phyloP scores from a whole-genome alignment of 2,888 invertebrate genomes.

The Crossocerus cetratus region DNA sequence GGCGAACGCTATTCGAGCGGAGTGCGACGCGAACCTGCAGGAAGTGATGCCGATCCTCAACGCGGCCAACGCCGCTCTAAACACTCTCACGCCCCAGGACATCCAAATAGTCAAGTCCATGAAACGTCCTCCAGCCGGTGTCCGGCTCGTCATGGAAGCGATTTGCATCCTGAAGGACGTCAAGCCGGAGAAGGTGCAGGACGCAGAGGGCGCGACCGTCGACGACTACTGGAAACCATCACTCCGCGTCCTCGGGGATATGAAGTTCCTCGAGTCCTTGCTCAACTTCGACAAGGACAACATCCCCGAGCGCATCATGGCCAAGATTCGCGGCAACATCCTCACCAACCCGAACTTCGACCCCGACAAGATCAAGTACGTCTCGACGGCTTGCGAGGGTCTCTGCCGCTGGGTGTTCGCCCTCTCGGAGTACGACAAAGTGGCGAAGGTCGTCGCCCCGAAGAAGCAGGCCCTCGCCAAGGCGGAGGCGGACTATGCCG shows the following conservation, averaged over 20 bases:
- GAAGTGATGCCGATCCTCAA: slow-evolving; percentile 95
- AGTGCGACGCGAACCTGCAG: slow-evolving; percentile 94
- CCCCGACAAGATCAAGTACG: slow-evolving; percentile 91
- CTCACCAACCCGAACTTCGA: slow-evolving; percentile 92
- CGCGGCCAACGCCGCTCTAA: slow-evolving; percentile 90
- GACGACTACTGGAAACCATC: slow-evolving; percentile 98
- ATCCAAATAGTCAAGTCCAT: slow-evolving; percentile 97
- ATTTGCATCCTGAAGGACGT: slow-evolving; percentile 95
- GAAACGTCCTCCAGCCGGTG: slow-evolving; percentile 95
- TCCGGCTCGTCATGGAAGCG: slow-evolving; percentile 97
- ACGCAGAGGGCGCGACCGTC: slow-evolving; percentile 83
- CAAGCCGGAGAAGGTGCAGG: slow-evolving; percentile 91
- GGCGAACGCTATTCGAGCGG: slow-evolving; percentile 92
- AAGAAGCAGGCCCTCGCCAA: slow-evolving; percentile 92
- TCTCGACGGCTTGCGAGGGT: slow-evolving; percentile 94
- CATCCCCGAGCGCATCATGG: slow-evolving; percentile 90
- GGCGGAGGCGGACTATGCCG: slow-evolving; percentile 89
- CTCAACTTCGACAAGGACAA: slow-evolving; percentile 95
- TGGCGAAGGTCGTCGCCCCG: slow-evolving; percentile 94
- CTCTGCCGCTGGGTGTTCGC: slow-evolving; percentile 97
- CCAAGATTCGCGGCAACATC: slow-evolving; percentile 88
- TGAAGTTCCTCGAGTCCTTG: slow-evolving; percentile 93
- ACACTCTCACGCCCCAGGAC: slow-evolving; percentile 94
- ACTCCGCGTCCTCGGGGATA: slow-evolving; percentile 91
- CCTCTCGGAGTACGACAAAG: slow-evolving; percentile 95